Percentiles rank a stretch among this genome's conserved stretches.
Evolutionary conservation across 2,113 vertebrate species (phyloP).

Genomic region (Anhinga anhinga): DNA sequence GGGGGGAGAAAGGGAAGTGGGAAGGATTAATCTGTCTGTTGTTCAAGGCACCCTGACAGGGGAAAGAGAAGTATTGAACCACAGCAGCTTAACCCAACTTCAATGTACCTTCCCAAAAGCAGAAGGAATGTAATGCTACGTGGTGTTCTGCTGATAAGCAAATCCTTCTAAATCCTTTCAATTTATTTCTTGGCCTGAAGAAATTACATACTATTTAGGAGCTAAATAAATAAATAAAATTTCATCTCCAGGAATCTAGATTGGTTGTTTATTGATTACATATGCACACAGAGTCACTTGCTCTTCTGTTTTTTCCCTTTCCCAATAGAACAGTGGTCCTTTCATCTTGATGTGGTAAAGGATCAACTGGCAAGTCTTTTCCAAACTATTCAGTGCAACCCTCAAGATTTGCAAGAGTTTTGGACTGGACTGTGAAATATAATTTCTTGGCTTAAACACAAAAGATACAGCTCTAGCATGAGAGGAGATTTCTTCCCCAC

Average conservation of each 20-base stretch:
- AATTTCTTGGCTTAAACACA: not conserved
- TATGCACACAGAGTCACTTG: not conserved
- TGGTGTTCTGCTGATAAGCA: slow-evolving; percentile 84
- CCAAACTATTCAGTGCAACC: not conserved
- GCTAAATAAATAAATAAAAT: slow-evolving; percentile 41
- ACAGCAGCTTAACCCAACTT: slow-evolving; percentile 81
- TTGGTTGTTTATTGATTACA: slow-evolving; percentile 53
- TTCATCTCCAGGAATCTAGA: slow-evolving; percentile 69
- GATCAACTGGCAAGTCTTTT: not conserved
- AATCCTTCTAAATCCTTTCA: slow-evolving; percentile 86
- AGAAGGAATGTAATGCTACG: slow-evolving; percentile 75
- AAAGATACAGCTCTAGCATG: not conserved
- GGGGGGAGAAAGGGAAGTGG: slow-evolving; percentile 1
- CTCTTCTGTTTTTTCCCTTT: not conserved
- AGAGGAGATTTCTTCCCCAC: not conserved
- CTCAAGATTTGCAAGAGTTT: not conserved
- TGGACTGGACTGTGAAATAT: not conserved
- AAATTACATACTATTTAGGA: slow-evolving; percentile 82
- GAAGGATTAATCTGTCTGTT: slow-evolving; percentile 74
- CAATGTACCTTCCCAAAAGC: slow-evolving; percentile 79
- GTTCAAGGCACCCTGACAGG: slow-evolving; percentile 74
- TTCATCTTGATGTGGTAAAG: not conserved
- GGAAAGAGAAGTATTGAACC: slow-evolving; percentile 79
- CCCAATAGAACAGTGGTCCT: not conserved
- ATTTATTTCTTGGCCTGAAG: slow-evolving; percentile 82